These are phyloP conservation scores for Muscidifurax raptorellus DNA, from an alignment of 1,140 invertebrate genomes.

Conservation along the genomic window DNA sequence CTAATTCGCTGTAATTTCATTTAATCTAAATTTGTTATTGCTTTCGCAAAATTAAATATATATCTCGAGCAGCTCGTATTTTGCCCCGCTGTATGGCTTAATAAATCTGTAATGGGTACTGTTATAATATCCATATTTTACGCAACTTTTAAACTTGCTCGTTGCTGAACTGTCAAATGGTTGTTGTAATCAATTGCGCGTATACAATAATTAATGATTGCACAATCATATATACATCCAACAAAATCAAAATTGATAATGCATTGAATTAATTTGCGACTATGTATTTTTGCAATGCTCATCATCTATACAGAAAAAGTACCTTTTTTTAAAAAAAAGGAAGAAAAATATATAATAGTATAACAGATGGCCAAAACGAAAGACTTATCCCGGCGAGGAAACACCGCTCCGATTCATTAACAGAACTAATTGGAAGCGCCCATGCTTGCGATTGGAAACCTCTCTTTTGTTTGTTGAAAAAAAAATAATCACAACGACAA, in stretches of 20 bases:
- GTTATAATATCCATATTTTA: background rate
- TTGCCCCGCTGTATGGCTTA: background rate
- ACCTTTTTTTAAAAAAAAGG: background rate
- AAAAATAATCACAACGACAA: background rate
- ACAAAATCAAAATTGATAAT: constrained; percentile 18
- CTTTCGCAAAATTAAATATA: background rate
- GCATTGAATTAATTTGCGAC: background rate
- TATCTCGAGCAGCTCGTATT: too few species aligned
- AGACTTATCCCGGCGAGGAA: background rate
- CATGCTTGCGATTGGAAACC: background rate
- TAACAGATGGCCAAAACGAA: background rate
- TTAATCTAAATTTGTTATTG: background rate
- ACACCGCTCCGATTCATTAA: background rate
- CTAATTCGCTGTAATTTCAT: background rate
- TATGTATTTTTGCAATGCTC: too few species aligned
- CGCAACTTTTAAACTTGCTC: background rate
- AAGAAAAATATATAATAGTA: background rate
- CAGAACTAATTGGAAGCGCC: background rate
- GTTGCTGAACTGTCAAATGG: background rate
- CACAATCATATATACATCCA: background rate
- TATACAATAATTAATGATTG: too few species aligned
- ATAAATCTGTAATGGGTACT: background rate
- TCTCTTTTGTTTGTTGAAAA: background rate
- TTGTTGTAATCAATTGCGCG: background rate
- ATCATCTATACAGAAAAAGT: too few species aligned